Percentiles rank a stretch among this genome's conserved stretches.
Evolutionary conservation across 2,797 vertebrate genomes (phyloP).

Genomic region (Liparis tanakae): DNA sequence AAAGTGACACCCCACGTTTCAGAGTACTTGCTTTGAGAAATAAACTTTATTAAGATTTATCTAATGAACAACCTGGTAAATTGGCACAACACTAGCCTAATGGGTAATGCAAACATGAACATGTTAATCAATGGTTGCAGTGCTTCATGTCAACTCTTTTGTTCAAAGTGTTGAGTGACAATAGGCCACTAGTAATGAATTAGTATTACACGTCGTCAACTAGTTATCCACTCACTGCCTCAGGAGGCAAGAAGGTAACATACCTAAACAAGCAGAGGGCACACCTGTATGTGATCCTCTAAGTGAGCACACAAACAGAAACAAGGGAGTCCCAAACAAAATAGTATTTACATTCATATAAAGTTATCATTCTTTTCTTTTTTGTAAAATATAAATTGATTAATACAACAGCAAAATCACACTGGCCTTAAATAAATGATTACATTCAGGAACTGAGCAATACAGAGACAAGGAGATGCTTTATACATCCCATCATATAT

Average conservation of each 20-base stretch:
- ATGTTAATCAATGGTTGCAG: not conserved
- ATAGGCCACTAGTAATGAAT: not conserved
- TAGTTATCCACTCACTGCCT: conserved; percentile 1
- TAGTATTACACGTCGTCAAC: not conserved
- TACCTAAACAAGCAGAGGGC: not conserved
- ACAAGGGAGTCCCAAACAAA: not conserved
- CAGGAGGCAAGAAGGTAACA: conserved; percentile 3
- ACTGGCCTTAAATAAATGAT: not conserved
- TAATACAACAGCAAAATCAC: not conserved
- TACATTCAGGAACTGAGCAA: not conserved
- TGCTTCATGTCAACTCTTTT: not conserved
- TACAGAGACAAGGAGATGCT: not conserved
- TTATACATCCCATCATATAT: not conserved
- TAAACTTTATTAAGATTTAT: too few relatives aligned
- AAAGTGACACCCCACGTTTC: not conserved
- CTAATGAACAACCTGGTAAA: too few relatives aligned
- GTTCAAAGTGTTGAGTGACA: not conserved
- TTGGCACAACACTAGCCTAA: not conserved
- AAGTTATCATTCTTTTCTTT: not conserved
- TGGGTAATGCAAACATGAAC: not conserved
- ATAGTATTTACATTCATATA: not conserved
- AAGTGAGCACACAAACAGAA: not conserved
- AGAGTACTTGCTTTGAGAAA: not conserved
- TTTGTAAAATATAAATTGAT: not conserved
- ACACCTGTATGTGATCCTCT: conserved; percentile 10